Percentiles rank a stretch among this genome's conserved stretches.
Conservation (phyloP, 2,888 invertebrate species). For the Nemotelus nigrinus region DNA sequence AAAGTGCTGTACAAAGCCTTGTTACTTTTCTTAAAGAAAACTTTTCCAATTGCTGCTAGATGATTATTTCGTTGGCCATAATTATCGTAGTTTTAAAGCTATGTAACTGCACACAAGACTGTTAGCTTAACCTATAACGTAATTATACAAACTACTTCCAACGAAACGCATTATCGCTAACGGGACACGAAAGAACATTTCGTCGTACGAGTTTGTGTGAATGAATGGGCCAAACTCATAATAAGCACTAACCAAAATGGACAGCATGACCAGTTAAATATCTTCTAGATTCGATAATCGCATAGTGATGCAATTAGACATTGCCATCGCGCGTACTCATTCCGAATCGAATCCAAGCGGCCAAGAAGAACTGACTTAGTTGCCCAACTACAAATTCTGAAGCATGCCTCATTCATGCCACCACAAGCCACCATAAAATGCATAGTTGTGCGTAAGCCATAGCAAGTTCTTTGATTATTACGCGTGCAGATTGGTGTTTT, state of each 20-base stretch:
- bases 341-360: background rate
- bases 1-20: constrained; percentile 35
- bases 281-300: constrained; percentile 8
- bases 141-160: too few species aligned
- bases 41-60: too few species aligned
- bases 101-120: too few species aligned
- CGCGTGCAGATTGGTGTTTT: constrained; percentile 31
- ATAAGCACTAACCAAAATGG: constrained; percentile 12
- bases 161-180: background rate
- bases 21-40: constrained; percentile 29
- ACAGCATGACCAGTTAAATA: constrained; percentile 13
- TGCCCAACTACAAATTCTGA: constrained; percentile 11
- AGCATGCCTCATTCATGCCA: constrained; percentile 17
- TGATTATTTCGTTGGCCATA: too few species aligned
- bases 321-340: background rate
- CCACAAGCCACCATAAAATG: constrained; percentile 28
- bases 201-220: background rate
- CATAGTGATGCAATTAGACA: constrained; percentile 23
- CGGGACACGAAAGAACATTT: background rate
- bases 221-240: background rate
- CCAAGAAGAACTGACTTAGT: background rate
- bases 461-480: constrained; percentile 33
- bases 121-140: too few species aligned
- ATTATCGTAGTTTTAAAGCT: too few species aligned
- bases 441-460: constrained; percentile 36